Conservation (phyloP, 92 coral and sea anemone species). For the Umimayanthus chanpuru region DNA sequence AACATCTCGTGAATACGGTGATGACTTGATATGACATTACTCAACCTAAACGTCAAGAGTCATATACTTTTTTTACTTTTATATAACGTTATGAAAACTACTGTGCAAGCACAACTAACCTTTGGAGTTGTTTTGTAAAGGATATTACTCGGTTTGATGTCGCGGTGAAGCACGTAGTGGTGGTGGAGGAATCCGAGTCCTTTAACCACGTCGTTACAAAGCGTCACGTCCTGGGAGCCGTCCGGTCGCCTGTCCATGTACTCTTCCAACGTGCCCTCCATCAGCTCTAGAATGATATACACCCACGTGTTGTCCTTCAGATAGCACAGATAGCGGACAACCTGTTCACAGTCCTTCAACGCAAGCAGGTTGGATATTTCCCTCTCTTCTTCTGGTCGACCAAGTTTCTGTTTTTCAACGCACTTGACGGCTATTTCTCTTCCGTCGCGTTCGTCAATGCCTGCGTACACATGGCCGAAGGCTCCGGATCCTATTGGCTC, state of each 20-base stretch:
- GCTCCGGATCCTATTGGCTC: conserved; percentile 55
- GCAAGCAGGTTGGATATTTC: conserved; percentile 48
- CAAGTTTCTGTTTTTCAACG: conserved; percentile 42
- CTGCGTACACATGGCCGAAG: conserved; percentile 59
- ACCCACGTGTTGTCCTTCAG: conserved; percentile 35
- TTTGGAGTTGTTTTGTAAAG: conserved; percentile 62
- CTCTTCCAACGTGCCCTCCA: conserved; percentile 68
- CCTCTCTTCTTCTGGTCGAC: conserved; percentile 51
- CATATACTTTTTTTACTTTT: background rate
- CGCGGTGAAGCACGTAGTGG: conserved; percentile 56
- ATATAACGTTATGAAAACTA: background rate
- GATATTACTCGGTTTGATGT: conserved; percentile 66
- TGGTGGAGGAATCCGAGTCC: conserved; percentile 56
- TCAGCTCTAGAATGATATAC: conserved; percentile 63
- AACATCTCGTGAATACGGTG: no score
- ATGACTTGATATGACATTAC: no score
- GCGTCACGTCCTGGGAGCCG: background rate
- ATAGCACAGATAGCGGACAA: conserved; percentile 51
- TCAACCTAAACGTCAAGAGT: background rate
- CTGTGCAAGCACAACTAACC: background rate
- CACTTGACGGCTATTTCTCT: conserved; percentile 66
- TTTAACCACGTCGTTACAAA: conserved; percentile 34
- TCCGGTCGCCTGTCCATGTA: conserved; percentile 41
- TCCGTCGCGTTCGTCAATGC: conserved; percentile 56
- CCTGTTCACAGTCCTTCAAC: conserved; percentile 58